These are phyloP conservation scores for Caracal caracal DNA, from an alignment of 2,113 vertebrate species.

Conservation along the genomic window DNA sequence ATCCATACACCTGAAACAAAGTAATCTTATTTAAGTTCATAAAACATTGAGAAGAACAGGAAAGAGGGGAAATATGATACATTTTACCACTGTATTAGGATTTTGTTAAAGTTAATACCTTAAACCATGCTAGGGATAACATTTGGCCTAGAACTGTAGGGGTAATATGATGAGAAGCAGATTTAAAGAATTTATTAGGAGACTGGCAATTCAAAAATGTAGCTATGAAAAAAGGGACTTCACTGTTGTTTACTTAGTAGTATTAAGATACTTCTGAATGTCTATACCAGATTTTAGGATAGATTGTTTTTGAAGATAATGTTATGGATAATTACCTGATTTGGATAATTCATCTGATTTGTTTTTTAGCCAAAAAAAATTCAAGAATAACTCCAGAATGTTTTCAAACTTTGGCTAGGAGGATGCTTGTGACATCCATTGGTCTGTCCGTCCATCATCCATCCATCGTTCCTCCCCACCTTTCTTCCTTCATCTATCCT, in stretches of 20 bases:
- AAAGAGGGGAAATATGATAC: background rate
- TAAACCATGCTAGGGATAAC: background rate
- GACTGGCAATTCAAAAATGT: background rate
- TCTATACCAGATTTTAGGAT: background rate
- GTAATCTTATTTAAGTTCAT: slow-evolving; percentile 27
- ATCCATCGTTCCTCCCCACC: fast-evolving
- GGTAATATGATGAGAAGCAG: background rate
- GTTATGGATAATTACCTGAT: background rate
- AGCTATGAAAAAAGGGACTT: background rate
- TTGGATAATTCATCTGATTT: background rate
- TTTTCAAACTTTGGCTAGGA: background rate
- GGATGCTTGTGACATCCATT: background rate
- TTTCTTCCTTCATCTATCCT: too few species aligned
- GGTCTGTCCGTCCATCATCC: background rate
- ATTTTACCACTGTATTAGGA: background rate
- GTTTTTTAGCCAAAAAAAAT: slow-evolving; percentile 14
- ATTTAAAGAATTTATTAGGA: slow-evolving; percentile 32
- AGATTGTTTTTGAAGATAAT: slow-evolving; percentile 30
- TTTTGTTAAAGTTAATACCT: slow-evolving; percentile 54
- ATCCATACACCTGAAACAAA: background rate
- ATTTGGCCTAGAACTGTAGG: background rate
- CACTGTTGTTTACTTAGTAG: background rate
- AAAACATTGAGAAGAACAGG: background rate
- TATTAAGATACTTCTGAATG: background rate
- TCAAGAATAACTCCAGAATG: background rate